Base-by-base conservation (phyloP, 2,888 invertebrate genomes). In the Morpho helenor region DNA sequence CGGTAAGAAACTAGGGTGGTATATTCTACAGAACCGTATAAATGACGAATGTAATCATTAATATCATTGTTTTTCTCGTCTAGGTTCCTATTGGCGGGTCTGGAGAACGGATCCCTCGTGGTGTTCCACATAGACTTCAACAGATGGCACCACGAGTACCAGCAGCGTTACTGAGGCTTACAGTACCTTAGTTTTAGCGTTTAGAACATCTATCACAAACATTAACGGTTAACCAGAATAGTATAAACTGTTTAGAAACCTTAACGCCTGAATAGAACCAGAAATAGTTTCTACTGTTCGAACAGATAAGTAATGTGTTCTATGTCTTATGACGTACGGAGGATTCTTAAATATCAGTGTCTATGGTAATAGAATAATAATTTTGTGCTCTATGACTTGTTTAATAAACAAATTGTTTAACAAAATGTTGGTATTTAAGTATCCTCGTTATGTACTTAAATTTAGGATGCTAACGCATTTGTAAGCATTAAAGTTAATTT, bases 121-220 rank as follows among this genome's bases (percentile, higher is more conserved):
- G 98, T 99, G 74, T 99, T 99, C 92, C 99, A 99, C 92, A 98
- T 99, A 84, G 99, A 99, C 90, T 99, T 99, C 92, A 99, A 99
- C 90, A 93, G 97, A 79, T 98, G 98, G 98, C 98, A 98, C 87
- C 97, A 98, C 83, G 97, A 98, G 87, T 98, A 97, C 87, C 97
- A 98, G 80, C 97, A 97, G 86, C 94, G 97, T 74, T 97, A 97
- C 92, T 97, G 93, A 93, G 74, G 67, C 67, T 58, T 64, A 57
- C 57, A 59, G 41, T 67, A 54, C 65, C 56, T 61, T 57, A 56
- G 61, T 50, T 66, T 57, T 57, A 54, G 60, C 55, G 53, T 56
- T 23, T 62, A 55, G 16, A 52, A 48, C 51, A 50, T 41, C 47
- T 31, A 10, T 45, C 43, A 10, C 52, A 42, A 47, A 22, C 16